phyloP scores from a whole-genome alignment of 2,113 vertebrate species.

The Pomatostomus ruficeps region DNA sequence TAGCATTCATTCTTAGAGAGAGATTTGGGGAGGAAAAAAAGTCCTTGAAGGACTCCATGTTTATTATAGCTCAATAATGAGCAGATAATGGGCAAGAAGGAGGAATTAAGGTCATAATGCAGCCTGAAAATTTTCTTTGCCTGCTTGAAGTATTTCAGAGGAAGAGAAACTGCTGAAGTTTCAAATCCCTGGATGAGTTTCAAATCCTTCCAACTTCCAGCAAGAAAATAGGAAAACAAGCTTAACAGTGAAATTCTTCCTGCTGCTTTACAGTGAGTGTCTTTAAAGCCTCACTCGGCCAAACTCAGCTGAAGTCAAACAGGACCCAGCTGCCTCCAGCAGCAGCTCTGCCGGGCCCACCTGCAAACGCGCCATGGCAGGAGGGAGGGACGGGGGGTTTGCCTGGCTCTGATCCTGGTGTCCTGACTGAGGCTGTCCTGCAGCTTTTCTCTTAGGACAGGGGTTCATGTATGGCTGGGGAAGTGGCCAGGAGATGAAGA shows the following conservation, averaged over 20 bases:
- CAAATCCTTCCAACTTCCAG: slow-evolving; percentile 23
- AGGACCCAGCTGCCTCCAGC: background rate
- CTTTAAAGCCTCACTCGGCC: background rate
- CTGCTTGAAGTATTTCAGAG: background rate
- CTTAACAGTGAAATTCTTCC: background rate
- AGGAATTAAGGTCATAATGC: slow-evolving; percentile 44
- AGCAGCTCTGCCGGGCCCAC: background rate
- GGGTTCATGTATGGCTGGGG: background rate
- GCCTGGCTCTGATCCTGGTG: background rate
- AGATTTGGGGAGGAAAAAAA: background rate
- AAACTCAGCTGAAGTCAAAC: background rate
- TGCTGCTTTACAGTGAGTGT: background rate
- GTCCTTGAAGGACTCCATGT: background rate
- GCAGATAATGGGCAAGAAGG: slow-evolving; percentile 22
- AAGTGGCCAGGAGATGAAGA: background rate
- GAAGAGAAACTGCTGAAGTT: slow-evolving; percentile 43
- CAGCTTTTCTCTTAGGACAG: background rate
- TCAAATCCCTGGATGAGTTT: slow-evolving; percentile 45
- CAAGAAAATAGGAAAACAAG: slow-evolving; percentile 21
- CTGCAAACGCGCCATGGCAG: background rate
- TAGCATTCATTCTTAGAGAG: background rate
- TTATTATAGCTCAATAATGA: slow-evolving; percentile 23
- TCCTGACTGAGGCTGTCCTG: background rate
- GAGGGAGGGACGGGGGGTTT: background rate
- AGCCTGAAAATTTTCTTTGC: slow-evolving; percentile 24